Evolutionary conservation across 2,888 invertebrate species (phyloP).

Genomic region (Amiota communis): DNA sequence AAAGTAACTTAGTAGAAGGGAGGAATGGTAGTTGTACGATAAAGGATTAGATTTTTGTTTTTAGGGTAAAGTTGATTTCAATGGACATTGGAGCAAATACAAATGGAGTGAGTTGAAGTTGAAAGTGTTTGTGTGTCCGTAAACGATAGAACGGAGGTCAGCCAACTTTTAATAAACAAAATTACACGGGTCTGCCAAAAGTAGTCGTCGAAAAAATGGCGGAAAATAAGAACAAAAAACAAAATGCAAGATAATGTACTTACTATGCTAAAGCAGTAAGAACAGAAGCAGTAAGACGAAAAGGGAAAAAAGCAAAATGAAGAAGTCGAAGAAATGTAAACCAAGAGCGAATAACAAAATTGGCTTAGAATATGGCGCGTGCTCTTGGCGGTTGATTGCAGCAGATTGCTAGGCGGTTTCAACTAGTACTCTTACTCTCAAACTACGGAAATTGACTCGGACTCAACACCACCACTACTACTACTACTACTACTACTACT

Average conservation of each 20-base stretch:
- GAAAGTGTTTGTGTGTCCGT: not conserved
- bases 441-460: too few species aligned
- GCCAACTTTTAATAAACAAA: constrained; percentile 65
- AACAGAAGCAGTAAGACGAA: too few species aligned
- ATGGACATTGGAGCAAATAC: constrained; percentile 51
- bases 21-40: too few species aligned
- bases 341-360: too few species aligned
- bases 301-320: too few species aligned
- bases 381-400: too few species aligned
- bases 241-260: not conserved
- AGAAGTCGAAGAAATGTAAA: too few species aligned
- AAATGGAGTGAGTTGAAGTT: constrained; percentile 38
- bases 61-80: constrained; percentile 32
- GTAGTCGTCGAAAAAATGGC: not conserved
- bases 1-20: constrained; percentile 11
- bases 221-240: not conserved
- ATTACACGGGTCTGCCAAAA: constrained; percentile 54
- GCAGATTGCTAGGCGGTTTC: not conserved
- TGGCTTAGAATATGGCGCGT: too few species aligned
- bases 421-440: not conserved
- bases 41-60: not conserved
- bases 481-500: too few species aligned
- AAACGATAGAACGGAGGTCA: constrained; percentile 45
- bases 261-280: too few species aligned
- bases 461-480: too few species aligned